phyloP scores from a whole-genome alignment of 2,797 vertebrate species.

The Neosilurus mollespiculum region DNA sequence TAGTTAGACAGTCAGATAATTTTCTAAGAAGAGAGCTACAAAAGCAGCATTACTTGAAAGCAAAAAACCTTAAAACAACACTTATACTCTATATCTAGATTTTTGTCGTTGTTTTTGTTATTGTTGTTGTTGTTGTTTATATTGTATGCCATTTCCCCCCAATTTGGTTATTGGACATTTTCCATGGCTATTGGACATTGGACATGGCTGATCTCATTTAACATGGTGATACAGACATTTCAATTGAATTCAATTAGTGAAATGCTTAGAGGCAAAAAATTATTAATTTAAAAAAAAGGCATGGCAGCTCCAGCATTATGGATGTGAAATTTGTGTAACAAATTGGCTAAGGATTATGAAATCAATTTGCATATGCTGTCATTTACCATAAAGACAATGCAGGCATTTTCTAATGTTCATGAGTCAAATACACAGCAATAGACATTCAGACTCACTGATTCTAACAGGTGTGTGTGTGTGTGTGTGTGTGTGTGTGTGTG shows the following conservation, averaged over 20 bases:
- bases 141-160: background rate
- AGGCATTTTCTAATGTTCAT: background rate
- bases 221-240: too few species aligned
- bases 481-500: too few species aligned
- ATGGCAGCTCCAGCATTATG: background rate
- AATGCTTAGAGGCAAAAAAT: background rate
- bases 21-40: background rate
- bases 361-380: background rate
- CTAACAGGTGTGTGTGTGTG: too few species aligned
- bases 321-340: background rate
- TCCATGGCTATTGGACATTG: background rate
- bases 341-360: background rate
- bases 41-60: background rate
- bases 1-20: background rate
- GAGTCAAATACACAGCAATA: background rate
- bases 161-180: background rate
- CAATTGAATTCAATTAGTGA: background rate
- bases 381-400: background rate
- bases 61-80: background rate
- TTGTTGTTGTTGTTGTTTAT: background rate
- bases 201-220: too few species aligned
- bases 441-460: too few species aligned
- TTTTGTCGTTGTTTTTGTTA: background rate
- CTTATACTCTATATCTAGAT: background rate
- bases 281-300: background rate